phyloP scores from a whole-genome alignment of 1,140 invertebrate genomes.

The Kradibia gibbosae region DNA sequence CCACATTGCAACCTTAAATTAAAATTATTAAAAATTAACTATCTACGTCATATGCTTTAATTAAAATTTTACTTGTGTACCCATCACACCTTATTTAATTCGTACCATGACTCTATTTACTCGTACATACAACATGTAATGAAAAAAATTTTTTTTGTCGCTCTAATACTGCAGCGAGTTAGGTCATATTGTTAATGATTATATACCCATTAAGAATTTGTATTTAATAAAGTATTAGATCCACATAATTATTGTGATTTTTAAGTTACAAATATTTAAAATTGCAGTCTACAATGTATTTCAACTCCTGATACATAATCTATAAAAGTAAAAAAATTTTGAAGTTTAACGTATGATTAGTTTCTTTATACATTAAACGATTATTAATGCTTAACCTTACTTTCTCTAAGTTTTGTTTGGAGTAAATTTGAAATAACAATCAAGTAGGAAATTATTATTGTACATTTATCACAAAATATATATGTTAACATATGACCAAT shows the following conservation, averaged over 20 bases:
- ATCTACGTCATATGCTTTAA: background rate
- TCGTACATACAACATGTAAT: background rate
- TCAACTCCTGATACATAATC: too few species aligned
- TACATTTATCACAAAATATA: too few species aligned
- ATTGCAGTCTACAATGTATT: background rate
- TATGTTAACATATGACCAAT: too few species aligned
- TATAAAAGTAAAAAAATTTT: too few species aligned
- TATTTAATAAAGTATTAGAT: background rate
- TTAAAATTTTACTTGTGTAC: background rate
- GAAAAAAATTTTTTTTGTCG: constrained; percentile 3
- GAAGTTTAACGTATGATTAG: too few species aligned
- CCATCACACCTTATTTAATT: constrained; percentile 20
- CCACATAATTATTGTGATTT: background rate
- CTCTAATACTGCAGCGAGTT: background rate
- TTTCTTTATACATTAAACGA: too few species aligned
- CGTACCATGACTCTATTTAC: constrained; percentile 46
- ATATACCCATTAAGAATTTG: background rate
- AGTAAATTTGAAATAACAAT: too few species aligned
- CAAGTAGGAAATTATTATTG: too few species aligned
- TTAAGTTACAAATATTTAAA: background rate
- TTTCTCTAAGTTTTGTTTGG: too few species aligned
- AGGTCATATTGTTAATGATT: background rate
- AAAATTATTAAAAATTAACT: background rate
- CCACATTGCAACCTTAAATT: background rate
- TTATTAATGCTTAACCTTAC: too few species aligned